Conservation (phyloP, 2,797 vertebrate species). For the Acrocephalus scirpaceus region DNA sequence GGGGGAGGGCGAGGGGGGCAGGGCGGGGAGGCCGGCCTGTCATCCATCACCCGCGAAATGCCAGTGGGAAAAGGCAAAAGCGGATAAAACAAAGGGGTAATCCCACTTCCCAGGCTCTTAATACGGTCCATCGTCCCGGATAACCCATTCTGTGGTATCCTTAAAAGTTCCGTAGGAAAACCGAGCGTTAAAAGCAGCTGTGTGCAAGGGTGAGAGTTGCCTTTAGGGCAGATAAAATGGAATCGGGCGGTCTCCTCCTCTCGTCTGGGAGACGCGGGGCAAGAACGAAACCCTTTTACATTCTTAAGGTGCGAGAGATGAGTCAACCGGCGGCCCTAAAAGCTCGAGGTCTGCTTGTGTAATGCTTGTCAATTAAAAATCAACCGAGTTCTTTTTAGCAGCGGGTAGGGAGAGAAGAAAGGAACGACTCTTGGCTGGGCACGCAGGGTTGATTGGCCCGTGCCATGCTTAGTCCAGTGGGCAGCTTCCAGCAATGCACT, state of each 20-base stretch:
- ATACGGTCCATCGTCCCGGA: neutral
- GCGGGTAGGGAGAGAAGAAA: neutral
- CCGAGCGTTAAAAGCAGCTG: neutral
- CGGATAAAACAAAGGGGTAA: slow-evolving; percentile 70
- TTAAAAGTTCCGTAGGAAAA: slow-evolving; percentile 9
- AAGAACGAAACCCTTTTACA: neutral
- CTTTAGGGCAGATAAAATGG: slow-evolving; percentile 41
- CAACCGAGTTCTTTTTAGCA: neutral
- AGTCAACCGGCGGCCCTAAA: neutral
- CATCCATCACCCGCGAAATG: slow-evolving; percentile 74
- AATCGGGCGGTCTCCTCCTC: neutral
- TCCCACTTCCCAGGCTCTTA: neutral
- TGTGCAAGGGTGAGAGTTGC: neutral
- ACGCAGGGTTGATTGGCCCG: neutral
- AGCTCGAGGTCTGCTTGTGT: neutral
- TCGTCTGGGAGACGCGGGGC: neutral
- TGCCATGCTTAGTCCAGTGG: neutral
- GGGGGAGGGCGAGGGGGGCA: neutral
- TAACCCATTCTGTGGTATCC: neutral
- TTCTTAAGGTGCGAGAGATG: neutral
- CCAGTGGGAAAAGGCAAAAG: slow-evolving; percentile 65
- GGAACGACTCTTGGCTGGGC: neutral
- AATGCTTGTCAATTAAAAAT: neutral
- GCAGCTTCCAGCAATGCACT: neutral
- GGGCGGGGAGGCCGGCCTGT: slow-evolving; percentile 66